Evolutionary conservation across 2,888 invertebrate species (phyloP).

Genomic region (Rhimphoctona megacephalus): DNA sequence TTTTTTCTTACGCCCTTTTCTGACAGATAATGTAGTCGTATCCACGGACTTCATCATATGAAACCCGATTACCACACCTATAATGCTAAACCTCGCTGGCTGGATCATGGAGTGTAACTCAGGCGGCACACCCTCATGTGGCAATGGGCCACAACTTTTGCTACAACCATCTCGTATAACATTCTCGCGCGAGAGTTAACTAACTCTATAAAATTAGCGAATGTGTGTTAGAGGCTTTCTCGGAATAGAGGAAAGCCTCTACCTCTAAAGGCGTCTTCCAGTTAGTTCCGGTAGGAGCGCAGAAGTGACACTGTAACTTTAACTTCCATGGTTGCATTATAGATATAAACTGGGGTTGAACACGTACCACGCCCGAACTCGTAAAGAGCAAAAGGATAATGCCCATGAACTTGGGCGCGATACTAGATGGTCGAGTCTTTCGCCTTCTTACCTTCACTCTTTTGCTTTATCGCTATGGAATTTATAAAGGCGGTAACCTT

Average conservation of each 20-base stretch:
- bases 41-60: constrained; percentile 22
- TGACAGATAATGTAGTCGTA: not conserved
- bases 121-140: constrained; percentile 44
- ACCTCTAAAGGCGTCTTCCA: constrained; percentile 39
- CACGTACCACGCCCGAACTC: constrained; percentile 61
- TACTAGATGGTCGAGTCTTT: constrained; percentile 39
- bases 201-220: constrained; percentile 80
- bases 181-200: constrained; percentile 77
- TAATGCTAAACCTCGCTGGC: constrained; percentile 16
- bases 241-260: constrained; percentile 1
- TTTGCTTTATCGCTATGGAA: constrained; percentile 55
- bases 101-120: constrained; percentile 37
- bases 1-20: not conserved
- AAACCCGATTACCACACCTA: constrained; percentile 44
- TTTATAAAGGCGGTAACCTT: constrained; percentile 59
- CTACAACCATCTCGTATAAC: constrained; percentile 68
- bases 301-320: constrained; percentile 36
- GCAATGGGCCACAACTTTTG: constrained; percentile 2
- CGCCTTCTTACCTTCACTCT: constrained; percentile 53
- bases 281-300: constrained; percentile 49
- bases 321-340: constrained; percentile 40
- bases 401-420: constrained; percentile 63
- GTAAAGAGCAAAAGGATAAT: constrained; percentile 66
- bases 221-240: constrained; percentile 75
- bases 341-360: constrained; percentile 24